Evolutionary conservation across 2,113 vertebrate genomes (phyloP).

Genomic region (Anoura caudifer): DNA sequence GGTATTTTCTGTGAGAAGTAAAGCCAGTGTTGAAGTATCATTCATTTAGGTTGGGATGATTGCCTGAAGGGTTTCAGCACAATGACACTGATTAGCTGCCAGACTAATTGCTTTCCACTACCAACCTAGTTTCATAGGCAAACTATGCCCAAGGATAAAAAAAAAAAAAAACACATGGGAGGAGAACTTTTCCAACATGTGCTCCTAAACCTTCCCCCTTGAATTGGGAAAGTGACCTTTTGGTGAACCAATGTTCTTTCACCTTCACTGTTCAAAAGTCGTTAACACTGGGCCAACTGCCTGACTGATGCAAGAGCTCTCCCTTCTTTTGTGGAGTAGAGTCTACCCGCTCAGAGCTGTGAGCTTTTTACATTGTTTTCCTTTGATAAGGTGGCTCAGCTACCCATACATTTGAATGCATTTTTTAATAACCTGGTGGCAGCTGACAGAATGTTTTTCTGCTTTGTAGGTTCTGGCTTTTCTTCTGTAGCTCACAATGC

Average conservation of each 20-base stretch:
- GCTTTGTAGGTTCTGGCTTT: not conserved
- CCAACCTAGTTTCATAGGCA: slow-evolving; percentile 24
- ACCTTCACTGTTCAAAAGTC: slow-evolving; percentile 75
- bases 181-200: slow-evolving; percentile 74
- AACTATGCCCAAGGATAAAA: slow-evolving; percentile 74
- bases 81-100: slow-evolving; percentile 70
- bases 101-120: slow-evolving; percentile 71
- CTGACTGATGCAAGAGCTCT: slow-evolving; percentile 72
- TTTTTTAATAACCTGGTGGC: slow-evolving; percentile 29
- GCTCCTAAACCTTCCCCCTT: slow-evolving; percentile 62
- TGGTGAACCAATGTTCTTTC: slow-evolving; percentile 81
- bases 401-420: slow-evolving; percentile 57
- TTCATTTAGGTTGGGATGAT: slow-evolving; percentile 56
- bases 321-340: slow-evolving; percentile 56
- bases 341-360: slow-evolving; percentile 45
- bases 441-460: not conserved
- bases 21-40: slow-evolving; percentile 31
- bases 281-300: slow-evolving; percentile 69
- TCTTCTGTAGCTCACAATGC: not conserved
- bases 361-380: slow-evolving; percentile 67
- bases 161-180: slow-evolving; percentile 65
- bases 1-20: slow-evolving; percentile 18
- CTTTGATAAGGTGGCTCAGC: slow-evolving; percentile 65
- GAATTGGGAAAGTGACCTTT: slow-evolving; percentile 70
- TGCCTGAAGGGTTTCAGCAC: slow-evolving; percentile 71